Evolutionary conservation across 2,888 invertebrate genomes (phyloP).

Genomic region (Oscheius sp.): DNA sequence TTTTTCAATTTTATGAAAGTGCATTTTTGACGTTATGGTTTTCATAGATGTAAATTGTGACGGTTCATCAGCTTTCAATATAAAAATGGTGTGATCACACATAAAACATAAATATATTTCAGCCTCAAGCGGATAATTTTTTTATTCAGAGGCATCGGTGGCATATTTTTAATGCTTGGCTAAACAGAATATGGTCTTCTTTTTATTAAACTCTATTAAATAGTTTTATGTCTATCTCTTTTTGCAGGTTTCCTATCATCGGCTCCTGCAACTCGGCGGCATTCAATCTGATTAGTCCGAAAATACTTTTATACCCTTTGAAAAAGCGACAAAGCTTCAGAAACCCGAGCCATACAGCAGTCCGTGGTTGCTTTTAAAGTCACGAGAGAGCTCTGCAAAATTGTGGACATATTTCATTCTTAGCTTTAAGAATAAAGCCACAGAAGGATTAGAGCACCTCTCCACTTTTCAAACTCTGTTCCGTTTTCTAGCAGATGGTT

Average conservation of each 20-base stretch:
- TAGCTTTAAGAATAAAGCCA: not conserved
- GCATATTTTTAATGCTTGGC: no score
- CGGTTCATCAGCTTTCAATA: not conserved
- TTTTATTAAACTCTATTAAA: no score
- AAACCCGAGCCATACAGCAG: not conserved
- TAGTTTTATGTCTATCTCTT: no score
- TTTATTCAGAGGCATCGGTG: not conserved
- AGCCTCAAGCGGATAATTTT: not conserved
- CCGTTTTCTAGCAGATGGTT: not conserved
- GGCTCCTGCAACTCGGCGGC: no score
- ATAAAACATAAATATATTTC: not conserved
- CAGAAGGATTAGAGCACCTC: slow-evolving; percentile 1
- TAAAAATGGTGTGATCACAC: not conserved
- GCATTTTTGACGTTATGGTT: not conserved
- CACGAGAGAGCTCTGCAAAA: slow-evolving; percentile 3
- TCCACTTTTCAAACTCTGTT: slow-evolving; percentile 7
- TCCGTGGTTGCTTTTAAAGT: slow-evolving; percentile 12
- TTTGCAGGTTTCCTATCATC: no score
- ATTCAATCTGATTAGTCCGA: slow-evolving; percentile 11
- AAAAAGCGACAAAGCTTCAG: not conserved
- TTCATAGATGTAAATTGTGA: no score
- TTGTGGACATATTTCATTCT: slow-evolving; percentile 20
- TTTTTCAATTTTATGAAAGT: no score
- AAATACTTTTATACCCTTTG: not conserved
- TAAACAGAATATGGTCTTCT: no score